Evolutionary conservation across 2,888 invertebrate genomes (phyloP).

Genomic region (Drosophila suboccidentalis): DNA sequence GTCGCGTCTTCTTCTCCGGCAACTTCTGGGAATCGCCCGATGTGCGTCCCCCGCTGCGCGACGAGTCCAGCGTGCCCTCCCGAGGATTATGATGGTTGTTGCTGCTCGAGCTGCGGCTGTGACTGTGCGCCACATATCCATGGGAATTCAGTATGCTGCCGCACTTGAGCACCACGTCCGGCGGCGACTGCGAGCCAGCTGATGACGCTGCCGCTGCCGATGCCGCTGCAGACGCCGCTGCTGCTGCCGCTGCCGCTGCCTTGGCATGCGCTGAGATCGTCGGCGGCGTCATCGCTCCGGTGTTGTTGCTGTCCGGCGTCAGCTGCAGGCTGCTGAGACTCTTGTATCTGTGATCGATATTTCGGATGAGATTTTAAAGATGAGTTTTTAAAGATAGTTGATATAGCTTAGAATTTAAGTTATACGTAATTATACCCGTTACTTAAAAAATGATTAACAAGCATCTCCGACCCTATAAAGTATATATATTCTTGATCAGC

Average conservation of each 20-base stretch:
- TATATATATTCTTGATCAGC: too few species aligned
- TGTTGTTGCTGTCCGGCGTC: constrained; percentile 83
- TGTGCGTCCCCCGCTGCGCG: constrained; percentile 94
- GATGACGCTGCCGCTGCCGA: constrained; percentile 22
- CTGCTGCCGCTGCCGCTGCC: constrained; percentile 65
- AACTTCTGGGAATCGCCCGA: constrained; percentile 93
- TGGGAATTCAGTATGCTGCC: constrained; percentile 79
- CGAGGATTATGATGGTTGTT: constrained; percentile 86
- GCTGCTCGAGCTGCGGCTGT: constrained; percentile 80
- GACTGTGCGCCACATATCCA: constrained; percentile 63
- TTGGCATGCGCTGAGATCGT: constrained; percentile 85
- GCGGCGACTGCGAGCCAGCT: constrained; percentile 62
- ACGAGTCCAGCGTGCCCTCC: constrained; percentile 95
- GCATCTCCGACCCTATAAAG: too few species aligned
- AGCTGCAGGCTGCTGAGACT: constrained; percentile 86
- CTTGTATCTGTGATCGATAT: constrained; percentile 81
- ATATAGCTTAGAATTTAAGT: too few species aligned
- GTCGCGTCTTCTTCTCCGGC: constrained; percentile 93
- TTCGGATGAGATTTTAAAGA: background rate
- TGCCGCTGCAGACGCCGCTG: constrained; percentile 34
- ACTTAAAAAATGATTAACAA: too few species aligned
- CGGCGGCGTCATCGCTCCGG: constrained; percentile 82
- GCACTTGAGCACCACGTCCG: constrained; percentile 84
- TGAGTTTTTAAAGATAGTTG: too few species aligned
- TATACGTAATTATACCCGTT: too few species aligned